Percentiles rank a stretch among this genome's conserved stretches.
These are phyloP conservation scores for Nezara viridula DNA, from an alignment of 2,888 invertebrate species.

Conservation along the genomic window DNA sequence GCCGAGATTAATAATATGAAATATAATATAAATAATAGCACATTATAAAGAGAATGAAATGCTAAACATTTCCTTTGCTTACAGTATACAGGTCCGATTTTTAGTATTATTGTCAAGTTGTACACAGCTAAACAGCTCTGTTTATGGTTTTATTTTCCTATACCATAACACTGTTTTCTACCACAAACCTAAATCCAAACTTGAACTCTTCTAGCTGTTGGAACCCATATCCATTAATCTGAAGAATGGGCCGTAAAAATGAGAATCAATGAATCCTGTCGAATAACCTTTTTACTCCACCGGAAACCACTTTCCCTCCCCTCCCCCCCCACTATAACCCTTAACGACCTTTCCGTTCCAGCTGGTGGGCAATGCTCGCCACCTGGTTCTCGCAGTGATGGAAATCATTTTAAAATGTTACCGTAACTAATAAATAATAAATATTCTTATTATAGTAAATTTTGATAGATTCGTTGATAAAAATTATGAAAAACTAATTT, in stretches of 20 bases:
- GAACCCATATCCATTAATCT: background rate
- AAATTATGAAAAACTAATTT: too few relatives aligned
- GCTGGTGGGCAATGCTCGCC: background rate
- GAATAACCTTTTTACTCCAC: background rate
- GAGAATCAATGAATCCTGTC: constrained; percentile 28
- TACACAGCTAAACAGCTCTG: too few relatives aligned
- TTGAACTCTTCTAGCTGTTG: background rate
- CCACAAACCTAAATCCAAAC: background rate
- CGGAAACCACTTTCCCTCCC: background rate
- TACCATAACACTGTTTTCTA: background rate
- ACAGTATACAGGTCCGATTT: too few relatives aligned
- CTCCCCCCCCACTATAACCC: background rate
- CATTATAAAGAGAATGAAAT: too few relatives aligned
- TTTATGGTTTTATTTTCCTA: background rate
- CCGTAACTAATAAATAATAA: background rate
- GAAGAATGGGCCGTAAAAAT: constrained; percentile 34
- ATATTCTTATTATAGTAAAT: too few relatives aligned
- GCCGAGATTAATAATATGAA: too few relatives aligned
- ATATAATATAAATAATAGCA: too few relatives aligned
- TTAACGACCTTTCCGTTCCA: constrained; percentile 1
- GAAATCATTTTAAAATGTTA: background rate
- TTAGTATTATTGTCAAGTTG: too few relatives aligned
- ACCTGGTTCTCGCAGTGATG: background rate
- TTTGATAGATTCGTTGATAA: too few relatives aligned
- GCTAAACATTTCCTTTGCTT: too few relatives aligned